These are phyloP conservation scores for Paralichthys olivaceus DNA, from an alignment of 2,113 vertebrate species.

Conservation along the genomic window DNA sequence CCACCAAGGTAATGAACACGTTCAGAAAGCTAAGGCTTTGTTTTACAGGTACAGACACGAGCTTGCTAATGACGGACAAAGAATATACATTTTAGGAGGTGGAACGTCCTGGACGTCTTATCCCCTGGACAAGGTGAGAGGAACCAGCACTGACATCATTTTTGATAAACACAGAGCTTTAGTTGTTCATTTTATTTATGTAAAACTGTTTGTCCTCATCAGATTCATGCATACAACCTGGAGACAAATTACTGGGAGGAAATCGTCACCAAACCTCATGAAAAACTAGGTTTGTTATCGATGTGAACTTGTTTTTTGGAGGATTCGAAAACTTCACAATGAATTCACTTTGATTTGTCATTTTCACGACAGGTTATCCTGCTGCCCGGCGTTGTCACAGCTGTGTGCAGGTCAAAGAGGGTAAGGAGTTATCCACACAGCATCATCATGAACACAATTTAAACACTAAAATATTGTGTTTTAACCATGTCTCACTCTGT, in stretches of 20 bases:
- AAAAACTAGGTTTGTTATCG: conserved; percentile 89
- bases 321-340: neutral
- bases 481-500: neutral
- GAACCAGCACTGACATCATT: neutral
- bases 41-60: conserved; percentile 93
- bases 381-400: conserved; percentile 96
- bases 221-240: conserved; percentile 97
- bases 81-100: conserved; percentile 96
- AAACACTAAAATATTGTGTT: neutral
- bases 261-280: conserved; percentile 92
- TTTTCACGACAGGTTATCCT: conserved; percentile 88
- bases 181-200: neutral
- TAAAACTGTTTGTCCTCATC: conserved; percentile 17
- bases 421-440: conserved; percentile 77
- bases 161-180: neutral
- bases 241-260: conserved; percentile 99
- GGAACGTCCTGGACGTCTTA: conserved; percentile 98
- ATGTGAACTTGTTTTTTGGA: neutral
- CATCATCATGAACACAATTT: too few relatives aligned
- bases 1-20: neutral
- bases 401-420: conserved; percentile 95
- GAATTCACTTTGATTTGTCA: neutral
- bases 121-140: conserved; percentile 91
- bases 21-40: neutral
- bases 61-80: conserved; percentile 92